phyloP scores from a whole-genome alignment of 2,888 invertebrate genomes.

The Oscheius onirici region DNA sequence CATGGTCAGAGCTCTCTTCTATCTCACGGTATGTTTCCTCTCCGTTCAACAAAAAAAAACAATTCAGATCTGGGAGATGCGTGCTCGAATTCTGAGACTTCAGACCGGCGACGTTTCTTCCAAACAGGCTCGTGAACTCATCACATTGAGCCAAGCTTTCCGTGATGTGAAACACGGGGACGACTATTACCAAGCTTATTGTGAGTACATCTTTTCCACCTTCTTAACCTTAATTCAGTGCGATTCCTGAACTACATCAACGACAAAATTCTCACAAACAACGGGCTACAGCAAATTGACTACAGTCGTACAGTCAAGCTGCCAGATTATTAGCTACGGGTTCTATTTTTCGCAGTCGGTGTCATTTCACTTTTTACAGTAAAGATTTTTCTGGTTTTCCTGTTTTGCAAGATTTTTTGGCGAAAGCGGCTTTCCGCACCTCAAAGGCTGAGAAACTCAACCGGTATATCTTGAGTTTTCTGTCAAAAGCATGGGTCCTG shows the following conservation, averaged over 20 bases:
- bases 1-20: background rate
- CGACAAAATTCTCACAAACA: background rate
- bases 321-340: background rate
- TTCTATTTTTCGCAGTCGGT: background rate
- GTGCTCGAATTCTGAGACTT: background rate
- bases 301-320: background rate
- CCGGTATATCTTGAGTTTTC: background rate
- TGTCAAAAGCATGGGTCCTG: background rate
- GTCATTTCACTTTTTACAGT: background rate
- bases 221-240: conserved; percentile 1
- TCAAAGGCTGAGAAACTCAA: background rate
- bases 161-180: background rate
- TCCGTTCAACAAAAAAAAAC: background rate
- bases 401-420: background rate
- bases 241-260: conserved; percentile 2
- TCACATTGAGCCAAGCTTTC: too few species aligned
- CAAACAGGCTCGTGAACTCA: background rate
- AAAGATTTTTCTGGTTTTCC: background rate
- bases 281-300: background rate
- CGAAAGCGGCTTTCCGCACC: background rate
- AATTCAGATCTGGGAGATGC: background rate
- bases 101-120: background rate
- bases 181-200: background rate
- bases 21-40: background rate
- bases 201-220: background rate